Conservation (phyloP, 2,888 invertebrate species). For the Melanchra persicariae region DNA sequence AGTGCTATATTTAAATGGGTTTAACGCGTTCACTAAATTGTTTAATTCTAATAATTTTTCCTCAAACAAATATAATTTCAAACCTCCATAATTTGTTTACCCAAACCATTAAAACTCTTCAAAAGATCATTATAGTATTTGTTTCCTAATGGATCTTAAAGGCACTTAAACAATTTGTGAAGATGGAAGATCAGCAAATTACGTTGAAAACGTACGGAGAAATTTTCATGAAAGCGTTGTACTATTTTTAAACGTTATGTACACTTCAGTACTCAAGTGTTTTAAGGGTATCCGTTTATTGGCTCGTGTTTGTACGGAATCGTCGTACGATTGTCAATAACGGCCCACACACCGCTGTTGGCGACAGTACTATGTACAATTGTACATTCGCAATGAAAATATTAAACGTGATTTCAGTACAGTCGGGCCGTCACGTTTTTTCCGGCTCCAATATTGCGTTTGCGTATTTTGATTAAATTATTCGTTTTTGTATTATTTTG, state of each 20-base stretch:
- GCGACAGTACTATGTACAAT: constrained; percentile 64
- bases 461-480: constrained; percentile 39
- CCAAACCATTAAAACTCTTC: constrained; percentile 39
- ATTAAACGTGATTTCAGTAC: constrained; percentile 66
- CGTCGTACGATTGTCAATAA: constrained; percentile 65
- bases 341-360: constrained; percentile 63
- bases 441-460: constrained; percentile 34
- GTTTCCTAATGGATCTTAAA: constrained; percentile 45
- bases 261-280: constrained; percentile 30
- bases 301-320: constrained; percentile 52
- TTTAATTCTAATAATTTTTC: not conserved
- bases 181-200: constrained; percentile 42
- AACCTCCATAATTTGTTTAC: constrained; percentile 26
- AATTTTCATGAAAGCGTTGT: constrained; percentile 26
- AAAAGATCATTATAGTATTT: constrained; percentile 42
- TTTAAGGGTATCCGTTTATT: constrained; percentile 53
- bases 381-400: constrained; percentile 61
- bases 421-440: constrained; percentile 58
- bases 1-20: not conserved
- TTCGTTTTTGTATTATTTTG: constrained; percentile 24
- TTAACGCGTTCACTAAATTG: not conserved
- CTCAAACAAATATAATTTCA: constrained; percentile 4
- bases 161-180: constrained; percentile 54
- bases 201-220: constrained; percentile 29
- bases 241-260: constrained; percentile 50